These are phyloP conservation scores for Macrosoma leucophasiata DNA, from an alignment of 2,888 invertebrate species.

Conservation along the genomic window DNA sequence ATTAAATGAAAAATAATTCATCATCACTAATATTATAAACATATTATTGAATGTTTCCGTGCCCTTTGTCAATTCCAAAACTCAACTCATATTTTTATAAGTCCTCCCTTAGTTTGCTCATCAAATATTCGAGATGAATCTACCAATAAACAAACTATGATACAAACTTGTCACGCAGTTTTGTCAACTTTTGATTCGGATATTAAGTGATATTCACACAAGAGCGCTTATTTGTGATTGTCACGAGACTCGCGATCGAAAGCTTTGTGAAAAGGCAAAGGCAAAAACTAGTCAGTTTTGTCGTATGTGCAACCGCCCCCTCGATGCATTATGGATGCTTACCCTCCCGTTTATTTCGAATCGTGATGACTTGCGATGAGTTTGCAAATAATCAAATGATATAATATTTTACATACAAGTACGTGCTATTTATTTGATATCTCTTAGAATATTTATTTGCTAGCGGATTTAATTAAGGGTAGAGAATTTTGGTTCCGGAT, in stretches of 20 bases:
- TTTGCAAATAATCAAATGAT: too few relatives aligned
- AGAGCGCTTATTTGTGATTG: conserved; percentile 46
- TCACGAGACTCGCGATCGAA: conserved; percentile 50
- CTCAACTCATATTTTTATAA: too few relatives aligned
- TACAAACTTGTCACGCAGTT: conserved; percentile 48
- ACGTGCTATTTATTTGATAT: too few relatives aligned
- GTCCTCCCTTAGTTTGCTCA: conserved; percentile 38
- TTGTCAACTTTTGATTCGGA: conserved; percentile 50
- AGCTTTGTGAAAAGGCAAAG: conserved; percentile 50
- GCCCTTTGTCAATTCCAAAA: too few relatives aligned
- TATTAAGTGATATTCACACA: conserved; percentile 41
- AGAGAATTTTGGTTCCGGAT: too few relatives aligned
- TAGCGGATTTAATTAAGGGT: too few relatives aligned
- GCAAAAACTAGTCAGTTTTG: conserved; percentile 54
- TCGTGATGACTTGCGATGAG: too few relatives aligned
- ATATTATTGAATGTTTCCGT: too few relatives aligned
- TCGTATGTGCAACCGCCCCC: conserved; percentile 40
- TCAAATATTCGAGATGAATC: conserved; percentile 44
- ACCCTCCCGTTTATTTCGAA: conserved; percentile 13
- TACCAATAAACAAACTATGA: conserved; percentile 54
- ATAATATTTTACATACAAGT: too few relatives aligned
- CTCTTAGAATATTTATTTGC: too few relatives aligned
- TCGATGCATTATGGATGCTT: conserved; percentile 28
- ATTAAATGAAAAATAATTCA: too few relatives aligned
- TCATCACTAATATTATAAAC: too few relatives aligned